These are phyloP conservation scores for Phlogophora meticulosa DNA, from an alignment of 2,888 invertebrate species.

Conservation along the genomic window DNA sequence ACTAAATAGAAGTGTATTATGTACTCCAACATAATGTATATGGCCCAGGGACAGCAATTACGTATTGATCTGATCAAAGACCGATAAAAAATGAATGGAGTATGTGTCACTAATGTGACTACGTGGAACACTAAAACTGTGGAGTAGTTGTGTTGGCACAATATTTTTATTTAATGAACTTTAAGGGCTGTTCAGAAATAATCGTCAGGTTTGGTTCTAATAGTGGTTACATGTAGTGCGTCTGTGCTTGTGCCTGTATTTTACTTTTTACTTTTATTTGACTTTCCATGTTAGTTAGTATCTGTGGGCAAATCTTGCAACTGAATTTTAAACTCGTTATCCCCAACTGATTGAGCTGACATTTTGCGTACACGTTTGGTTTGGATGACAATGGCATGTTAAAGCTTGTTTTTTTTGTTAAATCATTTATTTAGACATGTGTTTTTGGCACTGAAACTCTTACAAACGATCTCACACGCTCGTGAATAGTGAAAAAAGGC, in stretches of 20 bases:
- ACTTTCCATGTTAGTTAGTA: no score
- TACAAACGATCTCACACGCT: not conserved
- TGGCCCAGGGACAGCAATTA: constrained; percentile 32
- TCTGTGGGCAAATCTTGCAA: no score
- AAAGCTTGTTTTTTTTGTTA: not conserved
- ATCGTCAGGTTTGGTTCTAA: no score
- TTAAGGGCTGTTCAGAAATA: no score
- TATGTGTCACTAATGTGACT: constrained; percentile 13
- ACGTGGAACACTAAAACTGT: constrained; percentile 10
- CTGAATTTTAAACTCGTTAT: no score
- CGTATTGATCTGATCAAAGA: constrained; percentile 47
- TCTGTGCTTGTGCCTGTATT: no score
- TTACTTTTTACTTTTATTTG: no score
- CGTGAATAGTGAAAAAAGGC: not conserved
- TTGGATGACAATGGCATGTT: no score
- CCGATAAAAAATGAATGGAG: constrained; percentile 34
- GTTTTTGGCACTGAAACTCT: not conserved
- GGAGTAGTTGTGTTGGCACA: not conserved
- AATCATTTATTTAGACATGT: no score
- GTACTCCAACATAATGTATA: not conserved
- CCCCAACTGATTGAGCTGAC: no score
- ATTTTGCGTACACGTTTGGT: no score
- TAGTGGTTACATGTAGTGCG: no score
- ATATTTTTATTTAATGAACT: not conserved
- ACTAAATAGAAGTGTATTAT: constrained; percentile 9